A percentile compares a stretch with the other conserved stretches of the same genome.
These are phyloP conservation scores for Tichodroma muraria DNA, from an alignment of 2,113 vertebrate genomes.

Conservation along the genomic window DNA sequence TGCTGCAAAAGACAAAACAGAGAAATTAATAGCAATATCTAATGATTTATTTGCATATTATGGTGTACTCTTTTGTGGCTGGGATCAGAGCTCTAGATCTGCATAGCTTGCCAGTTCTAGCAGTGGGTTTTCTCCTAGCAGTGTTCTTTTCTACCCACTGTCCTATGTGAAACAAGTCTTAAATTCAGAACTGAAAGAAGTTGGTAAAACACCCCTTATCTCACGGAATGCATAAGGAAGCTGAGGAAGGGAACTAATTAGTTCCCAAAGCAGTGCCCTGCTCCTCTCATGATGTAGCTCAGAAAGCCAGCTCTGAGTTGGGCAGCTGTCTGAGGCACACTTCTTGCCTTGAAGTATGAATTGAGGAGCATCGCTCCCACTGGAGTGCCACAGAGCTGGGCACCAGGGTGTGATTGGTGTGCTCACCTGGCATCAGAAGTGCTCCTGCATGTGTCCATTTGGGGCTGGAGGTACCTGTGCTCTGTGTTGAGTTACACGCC, in stretches of 20 bases:
- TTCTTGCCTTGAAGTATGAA: neutral
- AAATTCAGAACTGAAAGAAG: neutral
- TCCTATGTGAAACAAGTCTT: neutral
- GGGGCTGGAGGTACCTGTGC: neutral
- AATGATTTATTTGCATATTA: conserved; percentile 7
- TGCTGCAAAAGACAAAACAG: neutral
- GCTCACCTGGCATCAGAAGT: neutral
- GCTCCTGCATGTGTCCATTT: neutral
- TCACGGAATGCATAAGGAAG: neutral
- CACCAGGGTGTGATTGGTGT: neutral
- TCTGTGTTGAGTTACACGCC: neutral
- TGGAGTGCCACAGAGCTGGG: neutral
- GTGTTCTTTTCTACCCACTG: neutral
- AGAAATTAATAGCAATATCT: neutral
- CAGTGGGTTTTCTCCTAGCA: neutral
- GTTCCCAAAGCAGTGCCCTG: neutral
- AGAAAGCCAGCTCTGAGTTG: neutral
- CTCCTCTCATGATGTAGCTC: neutral
- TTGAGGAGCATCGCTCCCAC: rapidly evolving
- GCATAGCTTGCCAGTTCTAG: neutral
- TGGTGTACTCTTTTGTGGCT: neutral
- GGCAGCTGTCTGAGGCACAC: rapidly evolving
- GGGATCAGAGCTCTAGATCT: neutral
- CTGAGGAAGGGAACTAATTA: neutral
- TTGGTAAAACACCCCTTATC: neutral